These are phyloP conservation scores for Heliconius ethilla DNA, from an alignment of 2,888 invertebrate species.

Conservation along the genomic window DNA sequence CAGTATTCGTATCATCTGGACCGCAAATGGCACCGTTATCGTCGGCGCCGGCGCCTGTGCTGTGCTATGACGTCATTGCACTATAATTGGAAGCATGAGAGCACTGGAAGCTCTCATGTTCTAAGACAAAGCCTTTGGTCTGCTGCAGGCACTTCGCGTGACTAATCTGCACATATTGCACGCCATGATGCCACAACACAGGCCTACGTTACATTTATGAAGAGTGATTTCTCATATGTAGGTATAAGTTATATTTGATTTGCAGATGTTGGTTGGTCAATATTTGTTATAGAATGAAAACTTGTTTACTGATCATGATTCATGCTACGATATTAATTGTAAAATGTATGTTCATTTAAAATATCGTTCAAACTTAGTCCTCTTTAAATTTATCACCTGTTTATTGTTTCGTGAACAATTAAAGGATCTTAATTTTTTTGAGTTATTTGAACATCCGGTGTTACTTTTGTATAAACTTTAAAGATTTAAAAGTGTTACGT, in stretches of 20 bases:
- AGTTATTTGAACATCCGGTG: slow-evolving; percentile 1
- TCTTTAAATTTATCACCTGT: slow-evolving; percentile 2
- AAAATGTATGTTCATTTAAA: background rate
- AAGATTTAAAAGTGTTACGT: background rate
- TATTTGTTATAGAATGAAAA: slow-evolving; percentile 76
- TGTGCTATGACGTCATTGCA: slow-evolving; percentile 64
- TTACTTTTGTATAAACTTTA: background rate
- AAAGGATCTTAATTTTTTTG: background rate
- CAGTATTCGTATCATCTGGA: slow-evolving; percentile 66
- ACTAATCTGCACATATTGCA: slow-evolving; percentile 29
- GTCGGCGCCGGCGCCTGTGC: slow-evolving; percentile 64
- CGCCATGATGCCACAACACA: slow-evolving; percentile 4
- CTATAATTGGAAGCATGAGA: slow-evolving; percentile 51
- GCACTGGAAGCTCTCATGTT: slow-evolving; percentile 39
- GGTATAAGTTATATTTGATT: slow-evolving; percentile 57
- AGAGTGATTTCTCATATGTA: background rate
- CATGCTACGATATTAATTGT: background rate
- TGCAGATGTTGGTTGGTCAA: slow-evolving; percentile 65
- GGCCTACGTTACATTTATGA: slow-evolving; percentile 5
- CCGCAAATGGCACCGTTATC: slow-evolving; percentile 70
- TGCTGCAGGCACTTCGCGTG: slow-evolving; percentile 36
- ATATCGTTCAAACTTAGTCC: background rate
- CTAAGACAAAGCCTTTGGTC: slow-evolving; percentile 38
- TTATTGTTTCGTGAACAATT: background rate
- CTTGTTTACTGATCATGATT: slow-evolving; percentile 34